These are phyloP conservation scores for Zonotrichia leucophrys DNA, from an alignment of 2,113 vertebrate genomes.

Conservation along the genomic window DNA sequence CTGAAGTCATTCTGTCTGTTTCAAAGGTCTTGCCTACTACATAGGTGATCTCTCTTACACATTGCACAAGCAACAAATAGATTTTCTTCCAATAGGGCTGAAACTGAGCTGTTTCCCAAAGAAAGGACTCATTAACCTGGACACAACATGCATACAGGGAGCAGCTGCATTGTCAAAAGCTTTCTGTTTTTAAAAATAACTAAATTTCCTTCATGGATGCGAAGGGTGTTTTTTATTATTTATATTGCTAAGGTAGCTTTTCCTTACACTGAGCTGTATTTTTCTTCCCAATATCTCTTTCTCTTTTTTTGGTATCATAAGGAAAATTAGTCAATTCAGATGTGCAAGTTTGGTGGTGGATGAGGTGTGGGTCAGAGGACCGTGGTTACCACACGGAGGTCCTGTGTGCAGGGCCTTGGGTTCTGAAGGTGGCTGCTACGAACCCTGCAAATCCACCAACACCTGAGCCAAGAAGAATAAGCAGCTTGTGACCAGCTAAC, in stretches of 20 bases:
- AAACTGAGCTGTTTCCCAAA: not conserved
- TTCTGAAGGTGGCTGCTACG: not conserved
- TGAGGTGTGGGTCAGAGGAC: not conserved
- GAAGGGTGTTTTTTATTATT: not conserved
- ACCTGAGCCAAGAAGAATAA: not conserved
- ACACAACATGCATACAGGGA: not conserved
- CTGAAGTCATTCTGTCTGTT: not conserved
- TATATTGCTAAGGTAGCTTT: not conserved
- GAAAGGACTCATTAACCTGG: not conserved
- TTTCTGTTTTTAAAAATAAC: not conserved
- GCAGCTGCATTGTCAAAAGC: not conserved
- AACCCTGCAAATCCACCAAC: not conserved
- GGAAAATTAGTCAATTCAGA: not conserved
- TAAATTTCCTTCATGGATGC: not conserved
- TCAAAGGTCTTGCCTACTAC: not conserved
- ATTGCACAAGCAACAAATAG: not conserved
- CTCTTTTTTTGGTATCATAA: not conserved
- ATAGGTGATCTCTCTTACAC: not conserved
- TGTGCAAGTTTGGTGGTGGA: not conserved
- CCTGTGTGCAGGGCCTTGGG: rapidly evolving
- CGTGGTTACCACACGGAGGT: rapidly evolving
- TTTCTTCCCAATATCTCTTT: not conserved
- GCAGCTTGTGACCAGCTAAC: not conserved
- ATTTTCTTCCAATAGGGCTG: not conserved
- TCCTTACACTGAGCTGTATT: not conserved